Evolutionary conservation across 2,888 invertebrate genomes (phyloP).

Genomic region (Conchocele bisecta): DNA sequence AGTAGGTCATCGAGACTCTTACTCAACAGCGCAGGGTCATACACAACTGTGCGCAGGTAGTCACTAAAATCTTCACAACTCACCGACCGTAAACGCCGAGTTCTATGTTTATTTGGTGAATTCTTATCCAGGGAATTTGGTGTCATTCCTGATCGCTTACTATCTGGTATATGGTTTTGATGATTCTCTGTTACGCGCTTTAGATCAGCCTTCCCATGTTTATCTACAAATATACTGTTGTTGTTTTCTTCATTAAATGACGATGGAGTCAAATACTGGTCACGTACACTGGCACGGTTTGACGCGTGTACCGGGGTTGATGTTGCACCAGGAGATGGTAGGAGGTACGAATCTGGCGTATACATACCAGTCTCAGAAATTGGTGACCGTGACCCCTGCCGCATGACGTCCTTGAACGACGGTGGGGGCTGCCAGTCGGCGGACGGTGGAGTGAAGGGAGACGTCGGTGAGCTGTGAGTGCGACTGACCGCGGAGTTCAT

Average conservation of each 20-base stretch:
- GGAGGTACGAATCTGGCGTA: slow-evolving; percentile 33
- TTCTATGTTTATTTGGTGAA: slow-evolving; percentile 20
- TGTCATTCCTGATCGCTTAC: background rate
- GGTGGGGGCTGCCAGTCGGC: slow-evolving; percentile 59
- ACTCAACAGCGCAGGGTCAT: slow-evolving; percentile 52
- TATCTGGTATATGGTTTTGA: too few relatives aligned
- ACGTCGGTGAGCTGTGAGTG: slow-evolving; percentile 29
- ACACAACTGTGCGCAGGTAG: slow-evolving; percentile 64
- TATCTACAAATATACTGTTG: background rate
- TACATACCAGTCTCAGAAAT: slow-evolving; percentile 42
- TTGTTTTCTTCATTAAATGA: slow-evolving; percentile 23
- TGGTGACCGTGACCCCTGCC: slow-evolving; percentile 45
- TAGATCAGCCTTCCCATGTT: background rate
- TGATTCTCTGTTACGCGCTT: too few relatives aligned
- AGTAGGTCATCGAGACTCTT: slow-evolving; percentile 45
- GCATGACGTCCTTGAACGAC: slow-evolving; percentile 58
- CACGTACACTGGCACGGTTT: slow-evolving; percentile 4
- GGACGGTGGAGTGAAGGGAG: slow-evolving; percentile 48
- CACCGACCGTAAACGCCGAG: slow-evolving; percentile 60
- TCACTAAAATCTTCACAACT: slow-evolving; percentile 76
- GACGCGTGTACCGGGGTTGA: slow-evolving; percentile 38
- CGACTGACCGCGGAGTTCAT: slow-evolving; percentile 27
- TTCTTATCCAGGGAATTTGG: too few relatives aligned
- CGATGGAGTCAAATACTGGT: slow-evolving; percentile 49
- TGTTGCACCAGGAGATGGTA: slow-evolving; percentile 30